phyloP scores from a whole-genome alignment of 2,797 vertebrate species.

The Leptatherina wallacei region DNA sequence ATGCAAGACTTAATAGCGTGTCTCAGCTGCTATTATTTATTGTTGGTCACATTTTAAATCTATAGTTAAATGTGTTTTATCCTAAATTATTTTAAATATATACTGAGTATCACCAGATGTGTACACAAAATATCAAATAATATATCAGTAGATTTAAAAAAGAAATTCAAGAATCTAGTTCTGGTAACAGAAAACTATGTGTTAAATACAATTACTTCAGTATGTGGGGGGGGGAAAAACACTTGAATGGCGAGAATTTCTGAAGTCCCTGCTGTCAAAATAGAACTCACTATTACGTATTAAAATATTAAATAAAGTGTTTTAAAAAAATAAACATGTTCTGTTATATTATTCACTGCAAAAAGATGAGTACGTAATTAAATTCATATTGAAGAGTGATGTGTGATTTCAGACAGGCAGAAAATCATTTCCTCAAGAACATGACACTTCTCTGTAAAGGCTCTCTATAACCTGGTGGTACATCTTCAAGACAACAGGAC shows the following conservation, averaged over 20 bases:
- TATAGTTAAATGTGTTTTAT: not conserved
- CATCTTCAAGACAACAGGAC: slow-evolving; percentile 83
- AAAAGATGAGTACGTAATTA: not conserved
- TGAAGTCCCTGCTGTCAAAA: not conserved
- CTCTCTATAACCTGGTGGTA: slow-evolving; percentile 84
- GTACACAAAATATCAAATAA: not conserved
- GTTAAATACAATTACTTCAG: not conserved
- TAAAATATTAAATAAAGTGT: not conserved
- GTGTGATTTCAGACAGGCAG: not conserved
- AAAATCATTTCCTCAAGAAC: not conserved
- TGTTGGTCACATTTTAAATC: not conserved
- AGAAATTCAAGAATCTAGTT: not conserved
- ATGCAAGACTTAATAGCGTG: not conserved
- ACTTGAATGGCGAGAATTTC: not conserved
- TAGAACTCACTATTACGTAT: not conserved
- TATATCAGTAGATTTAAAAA: not conserved
- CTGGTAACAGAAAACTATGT: not conserved
- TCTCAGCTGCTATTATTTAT: slow-evolving; percentile 6
- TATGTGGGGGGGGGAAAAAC: not conserved
- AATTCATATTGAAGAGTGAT: not conserved
- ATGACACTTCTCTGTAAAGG: slow-evolving; percentile 79
- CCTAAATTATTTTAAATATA: not conserved
- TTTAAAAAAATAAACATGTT: not conserved
- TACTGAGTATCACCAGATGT: not conserved
- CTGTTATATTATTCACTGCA: slow-evolving; percentile 1